Evolutionary conservation across 1,140 invertebrate genomes (phyloP), one percentile per base, ranked within the genome.

Genomic region (Formica selysi): DNA sequence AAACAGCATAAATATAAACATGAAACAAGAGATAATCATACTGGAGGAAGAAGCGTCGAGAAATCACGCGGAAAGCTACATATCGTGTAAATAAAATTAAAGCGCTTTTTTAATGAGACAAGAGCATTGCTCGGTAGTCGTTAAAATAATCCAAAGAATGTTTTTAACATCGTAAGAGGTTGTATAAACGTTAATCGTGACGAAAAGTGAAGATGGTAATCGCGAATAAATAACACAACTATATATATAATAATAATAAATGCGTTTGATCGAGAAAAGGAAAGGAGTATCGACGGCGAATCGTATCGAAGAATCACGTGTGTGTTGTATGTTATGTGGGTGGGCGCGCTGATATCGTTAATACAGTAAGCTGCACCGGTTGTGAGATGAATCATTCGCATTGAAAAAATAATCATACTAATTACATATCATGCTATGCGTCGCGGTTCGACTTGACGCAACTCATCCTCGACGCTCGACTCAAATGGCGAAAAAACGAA

Each of bases 331-430:
- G n/a, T 0, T 48, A 10, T 3, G 11, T 7, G 13, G 1, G 26
- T 29, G 26, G 0, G 26, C 0, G 48, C 3, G 44, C 44, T 48
- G 13, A 48, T 48, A 48, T 44, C 44, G 3, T 13, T 48, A 48
- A 74, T 38, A 54, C 26, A 36, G 73, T 51, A 29, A 38, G 16
- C 8, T 68, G 7, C 85, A 79, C 51, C 73, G 29, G 19, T 80
- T 38, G n/a, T 51, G n/a, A 22, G 13, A 76, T 76, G 81, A 87
- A 67, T 89, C 87, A 80, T 87, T 89, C 86, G 38, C 29, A 62
- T 10, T 70, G 67, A 70, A 80, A 70, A 80, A 59, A 38, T 70
- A 38, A 80, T 80, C 61, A 16, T 32, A 22, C 64, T 29, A 41
- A 68, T 68, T 68, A 68, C 67, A 16, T 13, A 22, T 16, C 16